phyloP scores from a whole-genome alignment of 1,140 invertebrate genomes.

The Aphelenchoides besseyi region DNA sequence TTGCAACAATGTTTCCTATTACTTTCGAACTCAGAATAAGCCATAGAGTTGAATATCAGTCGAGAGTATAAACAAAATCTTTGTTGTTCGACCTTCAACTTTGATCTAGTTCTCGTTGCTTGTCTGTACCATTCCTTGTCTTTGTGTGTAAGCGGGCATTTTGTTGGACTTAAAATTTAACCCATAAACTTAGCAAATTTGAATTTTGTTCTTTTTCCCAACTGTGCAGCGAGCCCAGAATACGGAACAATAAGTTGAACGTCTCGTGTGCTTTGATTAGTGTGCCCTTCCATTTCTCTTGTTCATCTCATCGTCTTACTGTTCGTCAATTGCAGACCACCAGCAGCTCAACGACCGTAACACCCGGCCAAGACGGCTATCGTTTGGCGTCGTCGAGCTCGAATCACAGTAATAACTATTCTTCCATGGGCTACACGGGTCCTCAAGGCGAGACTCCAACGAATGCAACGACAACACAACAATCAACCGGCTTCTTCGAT shows the following conservation, averaged over 20 bases:
- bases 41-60: too few relatives aligned
- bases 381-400: constrained; percentile 28
- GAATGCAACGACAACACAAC: neutral
- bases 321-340: constrained; percentile 8
- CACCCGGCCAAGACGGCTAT: constrained; percentile 15
- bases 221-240: neutral
- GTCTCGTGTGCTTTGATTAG: neutral
- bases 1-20: too few relatives aligned
- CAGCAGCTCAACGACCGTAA: neutral
- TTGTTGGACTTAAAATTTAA: too few relatives aligned
- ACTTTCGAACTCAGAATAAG: too few relatives aligned
- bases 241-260: neutral
- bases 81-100: too few relatives aligned
- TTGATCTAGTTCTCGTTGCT: too few relatives aligned
- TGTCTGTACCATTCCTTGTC: too few relatives aligned
- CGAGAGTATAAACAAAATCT: too few relatives aligned
- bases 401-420: constrained; percentile 32
- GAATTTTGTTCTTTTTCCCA: neutral
- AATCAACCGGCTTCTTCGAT: constrained; percentile 16
- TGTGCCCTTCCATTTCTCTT: neutral
- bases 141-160: too few relatives aligned
- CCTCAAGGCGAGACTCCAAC: constrained; percentile 28
- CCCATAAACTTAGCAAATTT: too few relatives aligned
- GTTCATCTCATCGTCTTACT: constrained; percentile 3
- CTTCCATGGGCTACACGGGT: constrained; percentile 34